A percentile compares a stretch with the other conserved stretches of the same genome.
phyloP scores from a whole-genome alignment of 2,888 invertebrate genomes.

The Athalia cordata region DNA sequence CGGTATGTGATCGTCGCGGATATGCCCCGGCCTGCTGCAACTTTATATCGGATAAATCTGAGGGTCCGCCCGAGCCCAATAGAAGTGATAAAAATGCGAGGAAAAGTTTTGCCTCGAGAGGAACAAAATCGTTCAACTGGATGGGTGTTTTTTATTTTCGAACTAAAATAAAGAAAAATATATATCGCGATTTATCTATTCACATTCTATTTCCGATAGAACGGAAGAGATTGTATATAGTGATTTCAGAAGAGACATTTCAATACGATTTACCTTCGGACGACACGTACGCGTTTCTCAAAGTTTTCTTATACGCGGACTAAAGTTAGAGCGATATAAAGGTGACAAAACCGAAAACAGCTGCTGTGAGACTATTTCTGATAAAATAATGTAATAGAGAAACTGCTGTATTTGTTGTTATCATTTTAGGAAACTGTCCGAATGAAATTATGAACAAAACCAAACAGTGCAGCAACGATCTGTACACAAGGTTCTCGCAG shows the following conservation, averaged over 20 bases:
- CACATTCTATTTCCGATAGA: no score
- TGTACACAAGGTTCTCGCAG: background rate
- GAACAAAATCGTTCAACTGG: no score
- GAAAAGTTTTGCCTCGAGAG: no score
- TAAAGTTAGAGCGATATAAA: background rate
- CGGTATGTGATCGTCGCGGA: slow-evolving; percentile 7
- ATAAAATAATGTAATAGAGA: background rate
- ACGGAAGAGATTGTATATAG: no score
- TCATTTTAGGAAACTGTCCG: background rate
- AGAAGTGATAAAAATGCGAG: no score
- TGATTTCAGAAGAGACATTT: no score
- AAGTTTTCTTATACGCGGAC: background rate
- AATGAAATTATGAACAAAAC: slow-evolving; percentile 22
- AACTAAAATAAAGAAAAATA: no score
- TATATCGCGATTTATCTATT: no score
- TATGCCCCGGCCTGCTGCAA: background rate
- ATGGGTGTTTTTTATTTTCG: no score
- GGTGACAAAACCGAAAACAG: background rate
- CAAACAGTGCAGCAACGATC: background rate
- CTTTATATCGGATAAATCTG: background rate
- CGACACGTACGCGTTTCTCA: no score
- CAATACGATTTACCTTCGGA: no score
- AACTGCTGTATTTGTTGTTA: background rate
- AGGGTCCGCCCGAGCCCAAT: no score
- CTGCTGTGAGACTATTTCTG: background rate